Base-by-base conservation (phyloP, 1,140 invertebrate genomes). In the Neomicropteryx cornuta region DNA sequence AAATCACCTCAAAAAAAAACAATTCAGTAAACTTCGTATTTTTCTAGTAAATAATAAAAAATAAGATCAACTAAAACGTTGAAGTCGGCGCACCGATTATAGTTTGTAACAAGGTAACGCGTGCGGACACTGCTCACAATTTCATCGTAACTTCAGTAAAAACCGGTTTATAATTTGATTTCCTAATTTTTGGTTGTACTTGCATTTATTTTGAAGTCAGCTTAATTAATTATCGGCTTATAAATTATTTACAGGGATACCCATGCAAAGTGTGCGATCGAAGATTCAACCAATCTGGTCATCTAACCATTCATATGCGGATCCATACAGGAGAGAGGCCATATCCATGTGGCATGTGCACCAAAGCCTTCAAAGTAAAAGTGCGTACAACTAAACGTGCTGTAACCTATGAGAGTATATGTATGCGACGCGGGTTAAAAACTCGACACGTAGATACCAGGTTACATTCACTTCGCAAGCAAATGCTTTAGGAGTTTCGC, bases 281-380 rank as follows among this genome's bases (percentile, higher is more conserved):
- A 14, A 68, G 66, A 18, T 73, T 72, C 45, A 68, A 68, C 32
- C 70, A 73, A 41, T 57, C 62, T 2, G 65, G 66, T 1, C 70
- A 73, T 36, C 50, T 74, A 3, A 71, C 64, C 17, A 68, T 70
- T 16, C 72, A 74, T 44, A 60, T 67, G 42, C 45, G 68, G 3
- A 73, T 67, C 46, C 72, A 74, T 39, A 68, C 66, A 0, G 68
- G 71, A 10, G 68, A 70, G 24, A 46, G 61, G 4, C 62, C 58
- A 2, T 59, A 66, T 23, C 58, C 55, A 3, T 68, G 64, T 28
- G 57, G 59, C 24, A 50, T 63, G 4, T 68, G 66, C 34, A 46
- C 56, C 0, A 66, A 66, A 39, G 56, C 61, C 5, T 68, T 66
- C 41, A 65, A 63, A 58, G 60, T 60, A 5, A 63, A 61, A 55